Conservation (phyloP, 2,797 vertebrate species). For the Chiroxiphia lanceolata region DNA sequence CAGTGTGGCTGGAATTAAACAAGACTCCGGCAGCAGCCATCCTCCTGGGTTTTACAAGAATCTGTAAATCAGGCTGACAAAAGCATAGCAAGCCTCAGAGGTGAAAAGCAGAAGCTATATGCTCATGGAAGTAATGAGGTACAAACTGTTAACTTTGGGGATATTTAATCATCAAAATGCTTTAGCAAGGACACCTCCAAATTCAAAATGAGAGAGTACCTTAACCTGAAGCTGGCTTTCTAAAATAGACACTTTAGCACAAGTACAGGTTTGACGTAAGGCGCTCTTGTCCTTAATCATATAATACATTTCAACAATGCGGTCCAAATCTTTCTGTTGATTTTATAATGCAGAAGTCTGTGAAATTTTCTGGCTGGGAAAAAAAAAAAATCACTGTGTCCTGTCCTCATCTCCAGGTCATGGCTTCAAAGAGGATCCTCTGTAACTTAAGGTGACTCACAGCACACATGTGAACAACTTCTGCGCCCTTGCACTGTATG, state of each 20-base stretch:
- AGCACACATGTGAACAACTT: not conserved
- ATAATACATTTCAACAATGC: not conserved
- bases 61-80: conserved; percentile 24
- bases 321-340: not conserved
- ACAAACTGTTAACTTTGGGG: not conserved
- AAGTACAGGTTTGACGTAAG: not conserved
- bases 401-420: not conserved
- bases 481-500: not conserved
- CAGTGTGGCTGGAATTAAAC: conserved; percentile 7
- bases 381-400: not conserved
- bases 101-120: not conserved
- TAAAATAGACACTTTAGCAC: not conserved
- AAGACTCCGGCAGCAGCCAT: not conserved
- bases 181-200: not conserved
- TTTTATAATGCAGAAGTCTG: not conserved
- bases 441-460: not conserved
- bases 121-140: conserved; percentile 10
- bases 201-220: not conserved
- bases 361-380: not conserved
- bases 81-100: not conserved
- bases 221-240: not conserved
- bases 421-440: not conserved
- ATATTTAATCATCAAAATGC: not conserved
- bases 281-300: not conserved
- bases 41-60: conserved; percentile 2